Base-by-base conservation (phyloP, 1,140 invertebrate species). In the Aphidius ervi region DNA sequence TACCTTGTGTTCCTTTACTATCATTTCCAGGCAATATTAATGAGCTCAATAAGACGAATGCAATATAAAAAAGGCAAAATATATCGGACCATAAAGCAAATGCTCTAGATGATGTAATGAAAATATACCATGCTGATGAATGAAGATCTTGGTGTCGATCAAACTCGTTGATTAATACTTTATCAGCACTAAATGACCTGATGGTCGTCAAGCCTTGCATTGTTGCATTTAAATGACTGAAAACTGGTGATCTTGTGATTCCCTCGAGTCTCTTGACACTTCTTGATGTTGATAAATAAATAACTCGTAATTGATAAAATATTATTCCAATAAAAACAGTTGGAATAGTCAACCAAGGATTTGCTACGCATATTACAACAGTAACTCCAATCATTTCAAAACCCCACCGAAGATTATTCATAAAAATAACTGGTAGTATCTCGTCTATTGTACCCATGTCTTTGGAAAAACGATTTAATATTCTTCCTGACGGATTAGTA, bases 361-460 rank as follows among this genome's bases (percentile, higher is more conserved):
- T 65, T 87, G 81, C 75, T 95, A 85, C 1, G 88, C 88, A 43
- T 84, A 85, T 39, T 83, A 81, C 43, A 82, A 83, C 53, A 84
- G 81, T 68, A 86, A 86, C 75, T 90, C 88, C 4, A 90, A 74
- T 61, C 87, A 77, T 68, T 91, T 90, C 6, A 90, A 77, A 41
- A 87, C 91, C 73, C 79, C 92, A 66, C 84, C 71, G 68, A 86
- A 83, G 76, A 84, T 83, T 47, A 77, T 76, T 59, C 73, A 72
- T 85, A 54, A 87, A 76, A 1, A 78, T 72, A 53, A 67, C 72
- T 62, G 89, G 88, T 5, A 91, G 71, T 5, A 84, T 53, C 71
- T 94, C 92, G 76, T 94, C 92, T 65, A 92, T 84, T 31, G 90
- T 86, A 65, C 92, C 91, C 69, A 91, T 82, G 71, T 93, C 91